These are phyloP conservation scores for Dryoscopus gambensis DNA, from an alignment of 2,113 vertebrate species.

Conservation along the genomic window DNA sequence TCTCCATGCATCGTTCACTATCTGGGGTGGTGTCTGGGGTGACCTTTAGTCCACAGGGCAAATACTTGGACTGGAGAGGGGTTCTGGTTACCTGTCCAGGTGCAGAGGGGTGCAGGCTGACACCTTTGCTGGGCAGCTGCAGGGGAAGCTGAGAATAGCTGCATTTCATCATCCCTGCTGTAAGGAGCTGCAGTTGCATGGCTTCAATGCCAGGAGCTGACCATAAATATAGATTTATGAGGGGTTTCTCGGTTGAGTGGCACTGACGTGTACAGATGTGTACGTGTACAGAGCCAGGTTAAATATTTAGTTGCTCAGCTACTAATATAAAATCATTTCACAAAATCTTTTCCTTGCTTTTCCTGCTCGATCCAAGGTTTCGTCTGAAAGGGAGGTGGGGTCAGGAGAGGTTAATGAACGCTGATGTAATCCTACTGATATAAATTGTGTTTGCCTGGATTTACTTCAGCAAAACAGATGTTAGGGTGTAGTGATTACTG, in stretches of 20 bases:
- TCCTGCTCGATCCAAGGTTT: neutral
- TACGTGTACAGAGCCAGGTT: neutral
- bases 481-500: neutral
- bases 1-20: neutral
- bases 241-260: neutral
- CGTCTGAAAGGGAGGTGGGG: neutral
- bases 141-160: neutral
- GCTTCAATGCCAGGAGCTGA: neutral
- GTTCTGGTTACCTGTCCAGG: constrained; percentile 18
- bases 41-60: constrained; percentile 41
- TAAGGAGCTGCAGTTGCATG: neutral
- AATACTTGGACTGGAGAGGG: constrained; percentile 10
- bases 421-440: neutral
- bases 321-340: neutral
- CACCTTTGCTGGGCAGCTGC: neutral
- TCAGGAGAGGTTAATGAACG: neutral
- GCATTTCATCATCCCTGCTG: neutral
- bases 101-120: neutral
- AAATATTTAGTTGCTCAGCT: neutral
- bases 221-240: neutral
- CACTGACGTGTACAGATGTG: neutral
- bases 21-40: neutral
- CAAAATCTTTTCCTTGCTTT: neutral
- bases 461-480: neutral
- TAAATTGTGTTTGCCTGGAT: neutral